Percentiles rank a stretch among this genome's conserved stretches.
Evolutionary conservation across 2,113 vertebrate species (phyloP).

Genomic region (Pelecanoides urinatrix): DNA sequence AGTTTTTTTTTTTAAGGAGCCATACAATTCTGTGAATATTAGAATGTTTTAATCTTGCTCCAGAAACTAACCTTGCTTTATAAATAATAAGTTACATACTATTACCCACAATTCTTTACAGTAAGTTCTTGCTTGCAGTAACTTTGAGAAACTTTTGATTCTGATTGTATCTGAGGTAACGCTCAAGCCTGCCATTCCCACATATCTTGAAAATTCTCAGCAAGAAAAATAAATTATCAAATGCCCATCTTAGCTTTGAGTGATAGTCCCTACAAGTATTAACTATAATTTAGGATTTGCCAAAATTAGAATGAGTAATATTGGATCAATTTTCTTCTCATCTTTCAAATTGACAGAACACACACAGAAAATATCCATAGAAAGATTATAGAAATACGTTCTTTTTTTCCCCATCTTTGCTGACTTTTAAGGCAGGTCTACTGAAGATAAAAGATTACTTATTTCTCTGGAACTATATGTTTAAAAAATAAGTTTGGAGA

Average conservation of each 20-base stretch:
- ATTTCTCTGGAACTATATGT: background rate
- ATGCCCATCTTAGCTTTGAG: background rate
- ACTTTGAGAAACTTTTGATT: background rate
- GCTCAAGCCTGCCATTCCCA: background rate
- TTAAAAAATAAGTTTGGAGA: background rate
- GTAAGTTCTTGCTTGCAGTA: background rate
- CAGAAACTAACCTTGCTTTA: background rate
- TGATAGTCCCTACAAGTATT: background rate
- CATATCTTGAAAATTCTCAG: background rate
- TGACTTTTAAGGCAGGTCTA: background rate
- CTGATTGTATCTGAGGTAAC: background rate
- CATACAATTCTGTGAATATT: background rate
- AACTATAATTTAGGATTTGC: background rate
- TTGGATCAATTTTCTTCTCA: background rate
- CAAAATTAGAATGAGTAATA: slow-evolving; percentile 1
- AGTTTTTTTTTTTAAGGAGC: background rate
- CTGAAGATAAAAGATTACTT: background rate
- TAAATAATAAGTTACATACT: background rate
- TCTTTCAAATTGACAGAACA: background rate
- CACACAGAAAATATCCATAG: background rate
- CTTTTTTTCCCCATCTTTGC: fast-evolving
- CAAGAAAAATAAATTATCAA: background rate
- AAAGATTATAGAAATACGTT: background rate
- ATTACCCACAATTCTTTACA: background rate
- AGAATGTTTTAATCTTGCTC: background rate